Conservation (phyloP, 2,888 invertebrate species). For the Lepidochrysops patricia region DNA sequence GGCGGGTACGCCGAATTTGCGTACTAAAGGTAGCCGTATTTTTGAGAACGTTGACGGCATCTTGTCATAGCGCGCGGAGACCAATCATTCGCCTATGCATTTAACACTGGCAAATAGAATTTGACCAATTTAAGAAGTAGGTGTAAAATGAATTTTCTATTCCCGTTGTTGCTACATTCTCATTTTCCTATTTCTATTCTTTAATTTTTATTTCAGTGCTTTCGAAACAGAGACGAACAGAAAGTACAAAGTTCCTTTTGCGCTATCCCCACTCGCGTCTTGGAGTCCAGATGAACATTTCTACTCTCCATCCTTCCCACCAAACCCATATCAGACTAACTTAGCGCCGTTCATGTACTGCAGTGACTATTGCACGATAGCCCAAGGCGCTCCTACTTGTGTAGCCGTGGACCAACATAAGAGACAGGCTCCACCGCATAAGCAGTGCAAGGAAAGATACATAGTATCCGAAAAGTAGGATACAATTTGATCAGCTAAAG, state of each 20-base stretch:
- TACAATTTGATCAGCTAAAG: neutral
- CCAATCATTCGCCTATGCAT: too few species aligned
- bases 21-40: too few species aligned
- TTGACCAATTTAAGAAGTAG: neutral
- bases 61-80: too few species aligned
- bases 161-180: too few species aligned
- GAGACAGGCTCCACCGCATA: constrained; percentile 37
- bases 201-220: constrained; percentile 35
- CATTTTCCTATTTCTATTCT: neutral
- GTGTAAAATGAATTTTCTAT: constrained; percentile 7
- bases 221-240: constrained; percentile 55
- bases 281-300: constrained; percentile 55
- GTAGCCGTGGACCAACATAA: constrained; percentile 51
- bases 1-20: too few species aligned
- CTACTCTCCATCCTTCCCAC: constrained; percentile 52
- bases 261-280: constrained; percentile 41
- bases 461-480: constrained; percentile 24
- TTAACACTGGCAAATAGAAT: too few species aligned
- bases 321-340: constrained; percentile 61
- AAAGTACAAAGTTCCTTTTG: constrained; percentile 51
- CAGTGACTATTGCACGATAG: constrained; percentile 61
- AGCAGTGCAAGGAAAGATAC: constrained; percentile 35
- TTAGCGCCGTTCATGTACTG: constrained; percentile 68
- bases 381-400: constrained; percentile 52
- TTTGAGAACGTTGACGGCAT: too few species aligned